A percentile compares a stretch with the other conserved stretches of the same genome.
Conservation (phyloP, 1,140 invertebrate species). For the Hyposmocoma kahamanoa region DNA sequence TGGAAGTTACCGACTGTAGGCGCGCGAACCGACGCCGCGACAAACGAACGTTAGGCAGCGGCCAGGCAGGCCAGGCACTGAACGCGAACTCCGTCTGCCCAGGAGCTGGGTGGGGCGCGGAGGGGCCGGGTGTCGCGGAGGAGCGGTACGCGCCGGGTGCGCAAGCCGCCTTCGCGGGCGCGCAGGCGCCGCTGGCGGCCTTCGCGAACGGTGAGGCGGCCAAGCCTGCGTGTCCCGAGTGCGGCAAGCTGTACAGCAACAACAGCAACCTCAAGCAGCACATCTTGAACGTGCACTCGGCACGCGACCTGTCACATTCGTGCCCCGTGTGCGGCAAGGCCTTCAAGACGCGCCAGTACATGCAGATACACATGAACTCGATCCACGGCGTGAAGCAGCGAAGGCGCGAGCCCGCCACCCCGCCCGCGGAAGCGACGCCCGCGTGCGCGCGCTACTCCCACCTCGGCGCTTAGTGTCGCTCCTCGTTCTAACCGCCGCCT, state of each 20-base stretch:
- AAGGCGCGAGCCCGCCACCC: conserved; percentile 53
- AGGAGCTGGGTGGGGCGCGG: conserved; percentile 52
- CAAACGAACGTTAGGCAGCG: too few species aligned
- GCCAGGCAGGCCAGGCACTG: conserved; percentile 32
- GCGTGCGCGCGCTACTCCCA: conserved; percentile 52
- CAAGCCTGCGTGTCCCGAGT: conserved; percentile 80
- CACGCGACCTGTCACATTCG: conserved; percentile 77
- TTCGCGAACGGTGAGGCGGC: conserved; percentile 36
- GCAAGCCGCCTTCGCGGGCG: conserved; percentile 22
- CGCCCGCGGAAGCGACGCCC: conserved; percentile 27
- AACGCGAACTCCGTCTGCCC: conserved; percentile 60
- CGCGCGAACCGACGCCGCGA: too few species aligned
- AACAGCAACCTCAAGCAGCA: conserved; percentile 83
- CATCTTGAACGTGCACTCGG: conserved; percentile 82
- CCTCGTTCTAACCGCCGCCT: conserved; percentile 65
- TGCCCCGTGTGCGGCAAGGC: conserved; percentile 79
- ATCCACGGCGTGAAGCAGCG: conserved; percentile 80
- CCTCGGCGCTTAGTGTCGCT: conserved; percentile 44
- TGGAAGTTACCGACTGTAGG: conserved; percentile 47
- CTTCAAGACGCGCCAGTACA: conserved; percentile 82
- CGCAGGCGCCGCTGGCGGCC: conserved; percentile 25
- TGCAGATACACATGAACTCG: conserved; percentile 81
- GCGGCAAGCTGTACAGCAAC: conserved; percentile 80
- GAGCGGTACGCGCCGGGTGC: conserved; percentile 12
- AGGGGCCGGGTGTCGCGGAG: conserved; percentile 23